These are phyloP conservation scores for Chaetops frenatus DNA, from an alignment of 2,113 vertebrate genomes.

Conservation along the genomic window DNA sequence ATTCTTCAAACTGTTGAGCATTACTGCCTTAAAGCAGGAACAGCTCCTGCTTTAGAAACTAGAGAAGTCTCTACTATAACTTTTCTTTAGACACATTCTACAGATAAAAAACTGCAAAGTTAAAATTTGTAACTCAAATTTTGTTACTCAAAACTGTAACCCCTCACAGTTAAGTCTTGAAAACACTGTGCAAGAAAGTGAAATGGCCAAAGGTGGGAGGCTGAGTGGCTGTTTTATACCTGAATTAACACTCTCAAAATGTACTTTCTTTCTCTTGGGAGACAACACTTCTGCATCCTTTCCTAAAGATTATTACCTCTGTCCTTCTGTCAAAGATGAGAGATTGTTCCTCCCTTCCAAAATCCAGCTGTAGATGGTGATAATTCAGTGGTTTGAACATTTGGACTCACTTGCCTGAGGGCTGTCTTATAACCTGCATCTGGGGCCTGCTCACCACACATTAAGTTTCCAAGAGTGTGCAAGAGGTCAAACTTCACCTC, in stretches of 20 bases:
- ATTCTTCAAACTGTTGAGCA: neutral
- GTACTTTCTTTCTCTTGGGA: neutral
- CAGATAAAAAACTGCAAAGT: neutral
- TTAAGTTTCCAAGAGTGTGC: neutral
- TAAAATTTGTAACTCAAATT: neutral
- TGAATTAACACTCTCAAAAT: neutral
- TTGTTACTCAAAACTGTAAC: neutral
- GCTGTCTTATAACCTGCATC: neutral
- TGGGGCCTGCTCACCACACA: neutral
- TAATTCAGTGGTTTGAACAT: neutral
- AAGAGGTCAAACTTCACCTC: neutral
- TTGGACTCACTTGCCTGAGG: neutral
- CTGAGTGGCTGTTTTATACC: neutral
- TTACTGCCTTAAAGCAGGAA: neutral
- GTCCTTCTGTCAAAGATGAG: neutral
- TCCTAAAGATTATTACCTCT: neutral
- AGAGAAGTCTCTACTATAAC: neutral
- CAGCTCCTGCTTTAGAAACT: neutral
- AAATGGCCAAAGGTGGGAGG: neutral
- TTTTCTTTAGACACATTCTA: neutral
- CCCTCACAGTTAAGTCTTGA: neutral
- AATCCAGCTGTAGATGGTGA: neutral
- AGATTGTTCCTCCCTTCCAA: neutral
- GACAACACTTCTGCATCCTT: neutral
- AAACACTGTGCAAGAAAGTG: neutral